Evolutionary conservation across 2,888 invertebrate species (phyloP), one percentile per base, ranked within the genome.

Genomic region (Panopea generosa): DNA sequence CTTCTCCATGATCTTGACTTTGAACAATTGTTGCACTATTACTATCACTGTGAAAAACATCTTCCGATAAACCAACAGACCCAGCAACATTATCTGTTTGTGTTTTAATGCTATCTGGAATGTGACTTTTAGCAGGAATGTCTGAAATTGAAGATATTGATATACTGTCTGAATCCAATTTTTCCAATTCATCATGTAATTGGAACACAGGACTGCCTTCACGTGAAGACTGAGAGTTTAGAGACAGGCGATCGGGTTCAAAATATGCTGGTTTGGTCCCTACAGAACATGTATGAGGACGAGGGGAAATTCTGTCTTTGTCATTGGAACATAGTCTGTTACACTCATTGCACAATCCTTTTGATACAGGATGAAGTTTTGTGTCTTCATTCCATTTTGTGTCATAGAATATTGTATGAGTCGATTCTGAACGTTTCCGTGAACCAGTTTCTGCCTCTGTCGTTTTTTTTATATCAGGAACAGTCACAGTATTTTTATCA

Each of bases 261-360:
- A 62, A 62, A 33, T 71, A 76, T 11, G 50, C 33, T 11, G 70
- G 70, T 26, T 18, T 60, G 14, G 45, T 65, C 16, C 77, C 74
- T 22, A 80, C 20, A 38, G 69, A 66, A 61, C 80, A 80, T 47
- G 76, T 55, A 55, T 80, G 76, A 20, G 63, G 74, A 18, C 67
- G 49, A 1, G 80, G 68, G 7, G 76, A 57, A n/a, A 80, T 80
- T 40, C 66, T 66, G 26, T 73, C 80, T 24, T 52, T 70, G 49
- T 80, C 73, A 47, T 43, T 55, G 33, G 80, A 80, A 70, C 69
- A 60, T 16, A 77, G 56, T 59, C 76, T 47, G 29, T 77, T 80
- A 63, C 76, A 76, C 52, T 80, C 80, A 63, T 62, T 55, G 59
- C 80, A 80, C 52, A 80, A 40, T 26, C 55, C 43, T 29, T 55